Evolutionary conservation across 2,888 invertebrate genomes (phyloP), one percentile per base, ranked within the genome.

Genomic region (Sinohyriopsis cumingii): DNA sequence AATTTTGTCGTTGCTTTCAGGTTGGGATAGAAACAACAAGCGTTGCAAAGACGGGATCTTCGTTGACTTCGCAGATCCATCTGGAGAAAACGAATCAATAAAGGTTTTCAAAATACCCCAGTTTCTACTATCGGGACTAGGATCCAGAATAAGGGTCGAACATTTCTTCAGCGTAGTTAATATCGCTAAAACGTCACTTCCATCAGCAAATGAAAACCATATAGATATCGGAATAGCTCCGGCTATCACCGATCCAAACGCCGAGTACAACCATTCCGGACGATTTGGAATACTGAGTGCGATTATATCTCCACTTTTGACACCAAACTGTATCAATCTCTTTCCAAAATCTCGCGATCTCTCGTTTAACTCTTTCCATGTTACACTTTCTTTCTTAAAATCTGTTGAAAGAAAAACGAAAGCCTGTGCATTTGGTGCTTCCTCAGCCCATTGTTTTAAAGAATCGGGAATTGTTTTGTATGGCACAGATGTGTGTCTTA

Each of bases 141-240:
- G 71, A 61, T 75, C 75, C 25, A 72, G 53, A 15, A 67, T 62
- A 19, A 72, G 18, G 18, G 65, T 4, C 3, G 74, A 65, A 61
- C 71, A 71, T 24, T 24, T 74, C 9, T 24, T 55, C 24, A 75
- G 24, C 55, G 45, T 63, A 2, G 20, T 54, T 33, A 63, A 45
- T 53, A 45, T 63, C 28, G 63, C 63, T 5, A 63, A 45, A 20
- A 45, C 45, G 5, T 63, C 63, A 53, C 53, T 53, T 33, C 63
- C 54, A 22, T 63, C 63, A 22, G 45, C 53, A 45, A 45, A 63
- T 33, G 63, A 45, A 63, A 63, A 63, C 63, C 20, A 5, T 19
- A 63, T n/a, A 22, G 25, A 20, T 20, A 63, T 63, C n/a, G 63
- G 63, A 45, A 22, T 22, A 54, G 54, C 54, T 63, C 63, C 54